phyloP scores from a whole-genome alignment of 1,140 invertebrate species.

The Leptoteleia sp. region DNA sequence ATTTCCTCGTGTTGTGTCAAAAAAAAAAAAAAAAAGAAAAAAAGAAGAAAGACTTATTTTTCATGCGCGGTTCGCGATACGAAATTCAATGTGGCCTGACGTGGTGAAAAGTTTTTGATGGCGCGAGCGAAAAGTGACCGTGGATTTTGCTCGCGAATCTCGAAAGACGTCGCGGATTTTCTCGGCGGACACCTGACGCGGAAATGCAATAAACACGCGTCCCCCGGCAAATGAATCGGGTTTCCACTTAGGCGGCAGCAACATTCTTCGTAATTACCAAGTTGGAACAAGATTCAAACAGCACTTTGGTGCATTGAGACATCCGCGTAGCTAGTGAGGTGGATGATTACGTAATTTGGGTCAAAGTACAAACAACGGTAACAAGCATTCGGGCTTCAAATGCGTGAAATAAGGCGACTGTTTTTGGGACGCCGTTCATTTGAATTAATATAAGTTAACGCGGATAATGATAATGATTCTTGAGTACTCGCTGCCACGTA shows the following conservation, averaged over 20 bases:
- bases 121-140: no score
- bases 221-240: conserved; percentile 27
- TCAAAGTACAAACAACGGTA: conserved; percentile 36
- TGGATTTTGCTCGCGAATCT: no score
- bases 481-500: no score
- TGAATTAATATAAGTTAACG: background rate
- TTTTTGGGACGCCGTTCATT: conserved; percentile 11
- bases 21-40: no score
- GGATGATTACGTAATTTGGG: conserved; percentile 43
- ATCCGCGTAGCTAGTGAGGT: conserved; percentile 28
- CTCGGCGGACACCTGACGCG: background rate
- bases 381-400: conserved; percentile 9
- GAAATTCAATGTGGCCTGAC: no score
- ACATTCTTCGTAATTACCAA: conserved; percentile 44
- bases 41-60: no score
- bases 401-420: conserved; percentile 2
- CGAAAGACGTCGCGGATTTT: no score
- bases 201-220: conserved; percentile 23
- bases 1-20: no score
- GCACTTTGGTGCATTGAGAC: conserved; percentile 46
- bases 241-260: conserved; percentile 10
- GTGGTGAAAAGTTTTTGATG: no score
- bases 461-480: background rate
- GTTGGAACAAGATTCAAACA: conserved; percentile 41
- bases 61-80: no score